Evolutionary conservation across 2,113 vertebrate genomes (phyloP).

Genomic region (Nothobranchius furzeri): DNA sequence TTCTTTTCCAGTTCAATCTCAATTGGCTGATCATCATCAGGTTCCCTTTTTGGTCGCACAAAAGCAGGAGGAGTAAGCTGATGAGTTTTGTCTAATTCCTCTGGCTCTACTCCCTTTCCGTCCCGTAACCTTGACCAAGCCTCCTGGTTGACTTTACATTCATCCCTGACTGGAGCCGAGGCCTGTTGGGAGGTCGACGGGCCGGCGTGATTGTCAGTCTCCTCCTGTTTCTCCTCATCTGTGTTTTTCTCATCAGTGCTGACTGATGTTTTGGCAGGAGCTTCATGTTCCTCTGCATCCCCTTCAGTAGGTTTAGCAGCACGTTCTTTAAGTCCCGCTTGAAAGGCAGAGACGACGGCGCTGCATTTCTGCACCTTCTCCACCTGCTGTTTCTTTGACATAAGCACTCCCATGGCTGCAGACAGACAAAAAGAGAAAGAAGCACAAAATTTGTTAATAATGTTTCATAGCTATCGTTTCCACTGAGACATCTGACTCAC

Average conservation of each 20-base stretch:
- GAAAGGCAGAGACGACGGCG: constrained; percentile 92
- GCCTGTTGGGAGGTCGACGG: constrained; percentile 62
- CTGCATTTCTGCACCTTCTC: constrained; percentile 97
- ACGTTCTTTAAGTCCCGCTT: constrained; percentile 87
- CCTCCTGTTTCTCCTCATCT: constrained; percentile 61
- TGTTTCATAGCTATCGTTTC: background rate
- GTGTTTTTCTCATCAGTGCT: constrained; percentile 59
- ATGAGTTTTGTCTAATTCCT: constrained; percentile 88
- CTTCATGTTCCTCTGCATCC: constrained; percentile 72
- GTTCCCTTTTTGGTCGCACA: constrained; percentile 87
- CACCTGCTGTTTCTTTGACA: constrained; percentile 97
- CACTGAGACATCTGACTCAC: background rate
- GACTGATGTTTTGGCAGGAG: constrained; percentile 65
- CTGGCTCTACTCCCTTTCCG: constrained; percentile 91
- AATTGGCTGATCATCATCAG: constrained; percentile 85
- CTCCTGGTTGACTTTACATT: constrained; percentile 80
- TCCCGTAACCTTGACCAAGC: constrained; percentile 93
- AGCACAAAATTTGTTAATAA: constrained; percentile 12
- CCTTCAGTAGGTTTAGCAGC: constrained; percentile 57
- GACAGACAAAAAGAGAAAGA: constrained; percentile 28
- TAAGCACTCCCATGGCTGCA: constrained; percentile 92
- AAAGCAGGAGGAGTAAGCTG: constrained; percentile 88
- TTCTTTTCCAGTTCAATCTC: constrained; percentile 85
- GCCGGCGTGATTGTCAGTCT: constrained; percentile 55
- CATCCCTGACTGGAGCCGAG: constrained; percentile 67